Percentiles rank a stretch among this genome's conserved stretches.
phyloP scores from a whole-genome alignment of 2,888 invertebrate species.

The Sipha maydis region DNA sequence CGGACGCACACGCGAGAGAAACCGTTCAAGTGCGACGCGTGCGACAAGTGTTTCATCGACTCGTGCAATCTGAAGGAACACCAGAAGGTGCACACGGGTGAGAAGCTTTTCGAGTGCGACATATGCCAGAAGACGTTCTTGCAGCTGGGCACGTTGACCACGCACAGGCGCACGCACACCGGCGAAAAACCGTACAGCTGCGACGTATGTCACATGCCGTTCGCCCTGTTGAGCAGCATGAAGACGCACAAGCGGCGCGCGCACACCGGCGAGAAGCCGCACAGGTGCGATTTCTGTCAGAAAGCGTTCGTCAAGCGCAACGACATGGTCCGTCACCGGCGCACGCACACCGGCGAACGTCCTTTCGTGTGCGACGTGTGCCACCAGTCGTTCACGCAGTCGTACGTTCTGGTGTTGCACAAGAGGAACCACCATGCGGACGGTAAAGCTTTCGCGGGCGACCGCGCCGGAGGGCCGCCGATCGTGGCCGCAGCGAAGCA shows the following conservation, averaged over 20 bases:
- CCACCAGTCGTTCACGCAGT: conserved; percentile 35
- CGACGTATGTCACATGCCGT: conserved; percentile 66
- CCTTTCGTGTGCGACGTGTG: conserved; percentile 47
- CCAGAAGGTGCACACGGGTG: conserved; percentile 69
- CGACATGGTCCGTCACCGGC: conserved; percentile 43
- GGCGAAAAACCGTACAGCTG: conserved; percentile 69
- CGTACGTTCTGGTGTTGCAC: conserved; percentile 38
- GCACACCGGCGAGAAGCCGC: conserved; percentile 48
- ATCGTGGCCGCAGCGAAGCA: not conserved
- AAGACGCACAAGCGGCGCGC: conserved; percentile 50
- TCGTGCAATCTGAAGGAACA: conserved; percentile 69
- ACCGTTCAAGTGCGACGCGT: conserved; percentile 70
- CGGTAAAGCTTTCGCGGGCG: not conserved
- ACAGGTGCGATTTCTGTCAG: conserved; percentile 40
- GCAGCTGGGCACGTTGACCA: conserved; percentile 70
- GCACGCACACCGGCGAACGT: conserved; percentile 44
- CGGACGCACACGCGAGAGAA: conserved; percentile 72
- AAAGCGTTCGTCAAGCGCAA: conserved; percentile 50
- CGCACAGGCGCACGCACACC: conserved; percentile 70
- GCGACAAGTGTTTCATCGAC: conserved; percentile 70
- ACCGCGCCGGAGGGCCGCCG: too few relatives aligned
- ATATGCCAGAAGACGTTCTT: conserved; percentile 70
- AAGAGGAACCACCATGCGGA: conserved; percentile 37
- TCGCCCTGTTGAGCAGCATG: conserved; percentile 52
- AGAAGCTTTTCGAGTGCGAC: conserved; percentile 70